These are phyloP conservation scores for Rhabditoides inermis DNA, from an alignment of 2,888 invertebrate species.

Conservation along the genomic window DNA sequence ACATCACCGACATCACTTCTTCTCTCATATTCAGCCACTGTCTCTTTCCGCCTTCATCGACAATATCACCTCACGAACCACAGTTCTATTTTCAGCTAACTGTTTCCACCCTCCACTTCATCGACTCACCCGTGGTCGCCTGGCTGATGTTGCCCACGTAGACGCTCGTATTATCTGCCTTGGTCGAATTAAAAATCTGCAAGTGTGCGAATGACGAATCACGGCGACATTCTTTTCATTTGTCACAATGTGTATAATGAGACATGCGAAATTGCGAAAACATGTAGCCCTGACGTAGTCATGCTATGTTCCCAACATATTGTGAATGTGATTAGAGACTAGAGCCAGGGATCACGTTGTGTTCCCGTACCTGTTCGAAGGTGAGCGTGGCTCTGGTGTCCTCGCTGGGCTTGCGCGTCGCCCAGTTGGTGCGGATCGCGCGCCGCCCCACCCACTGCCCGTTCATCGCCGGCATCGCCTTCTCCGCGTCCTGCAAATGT, in stretches of 20 bases:
- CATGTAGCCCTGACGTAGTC: too few species aligned
- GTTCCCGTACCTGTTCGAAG: slow-evolving; percentile 42
- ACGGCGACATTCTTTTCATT: slow-evolving; percentile 9
- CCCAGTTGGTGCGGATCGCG: slow-evolving; percentile 97
- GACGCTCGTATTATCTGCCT: slow-evolving; percentile 94
- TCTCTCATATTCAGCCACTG: neutral
- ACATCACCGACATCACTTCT: neutral
- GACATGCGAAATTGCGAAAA: neutral
- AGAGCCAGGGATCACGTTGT: too few species aligned
- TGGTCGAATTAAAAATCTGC: slow-evolving; percentile 94
- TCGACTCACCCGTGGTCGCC: slow-evolving; percentile 22
- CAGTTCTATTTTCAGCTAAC: too few species aligned
- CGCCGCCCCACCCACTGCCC: slow-evolving; percentile 96
- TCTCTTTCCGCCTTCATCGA: neutral
- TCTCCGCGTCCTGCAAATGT: slow-evolving; percentile 72
- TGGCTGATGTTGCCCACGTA: slow-evolving; percentile 83
- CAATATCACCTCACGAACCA: neutral
- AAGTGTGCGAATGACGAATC: slow-evolving; percentile 64
- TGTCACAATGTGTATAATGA: slow-evolving; percentile 52
- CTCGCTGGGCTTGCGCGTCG: slow-evolving; percentile 78
- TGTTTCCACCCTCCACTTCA: too few species aligned
- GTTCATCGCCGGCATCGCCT: slow-evolving; percentile 94
- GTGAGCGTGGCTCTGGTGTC: slow-evolving; percentile 32
- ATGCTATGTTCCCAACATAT: too few species aligned
- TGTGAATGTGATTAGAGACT: too few species aligned